Percentiles rank a stretch among this genome's conserved stretches.
These are phyloP conservation scores for Cossypha niveicapilla DNA, from an alignment of 2,797 vertebrate genomes.

Conservation along the genomic window DNA sequence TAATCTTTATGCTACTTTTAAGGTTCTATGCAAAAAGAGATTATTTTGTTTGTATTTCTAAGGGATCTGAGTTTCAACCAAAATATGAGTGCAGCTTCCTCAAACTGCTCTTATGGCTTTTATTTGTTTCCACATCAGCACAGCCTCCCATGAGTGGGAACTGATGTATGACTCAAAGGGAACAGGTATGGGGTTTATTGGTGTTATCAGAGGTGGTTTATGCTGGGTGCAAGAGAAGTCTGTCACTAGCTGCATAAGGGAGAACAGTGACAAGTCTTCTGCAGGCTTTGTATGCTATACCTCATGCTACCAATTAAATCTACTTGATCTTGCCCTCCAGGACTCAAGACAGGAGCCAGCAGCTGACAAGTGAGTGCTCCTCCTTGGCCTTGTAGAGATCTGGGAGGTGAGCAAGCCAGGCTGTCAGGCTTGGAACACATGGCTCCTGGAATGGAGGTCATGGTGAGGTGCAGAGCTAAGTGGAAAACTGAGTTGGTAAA, in stretches of 20 bases:
- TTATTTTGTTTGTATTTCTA: background rate
- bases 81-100: background rate
- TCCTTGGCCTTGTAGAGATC: background rate
- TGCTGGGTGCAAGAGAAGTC: background rate
- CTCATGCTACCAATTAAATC: background rate
- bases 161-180: background rate
- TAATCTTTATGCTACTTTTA: background rate
- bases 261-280: background rate
- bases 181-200: background rate
- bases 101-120: background rate
- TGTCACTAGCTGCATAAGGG: background rate
- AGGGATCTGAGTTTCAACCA: background rate
- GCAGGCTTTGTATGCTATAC: background rate
- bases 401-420: fast-evolving
- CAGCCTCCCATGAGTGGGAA: background rate
- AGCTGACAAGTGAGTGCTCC: background rate
- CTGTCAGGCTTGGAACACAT: background rate
- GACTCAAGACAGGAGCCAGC: background rate
- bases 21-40: background rate
- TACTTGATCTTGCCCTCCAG: background rate
- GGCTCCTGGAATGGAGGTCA: background rate
- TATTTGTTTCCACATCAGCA: background rate
- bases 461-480: background rate
- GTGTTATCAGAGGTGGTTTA: background rate
- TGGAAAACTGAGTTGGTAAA: background rate